phyloP scores from a whole-genome alignment of 2,888 invertebrate genomes.

The Neoscelio sp. region DNA sequence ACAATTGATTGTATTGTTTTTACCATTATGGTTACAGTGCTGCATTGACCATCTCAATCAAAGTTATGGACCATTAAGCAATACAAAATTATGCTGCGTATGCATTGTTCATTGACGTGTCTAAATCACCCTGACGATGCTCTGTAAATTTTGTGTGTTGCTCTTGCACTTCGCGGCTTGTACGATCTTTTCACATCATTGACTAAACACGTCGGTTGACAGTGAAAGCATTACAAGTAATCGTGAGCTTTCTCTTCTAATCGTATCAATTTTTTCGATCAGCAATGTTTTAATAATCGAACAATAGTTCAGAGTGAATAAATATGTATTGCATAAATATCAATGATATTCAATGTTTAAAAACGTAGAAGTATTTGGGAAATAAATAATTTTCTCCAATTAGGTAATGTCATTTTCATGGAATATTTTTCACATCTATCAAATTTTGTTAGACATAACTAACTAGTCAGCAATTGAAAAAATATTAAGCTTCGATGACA shows the following conservation, averaged over 20 bases:
- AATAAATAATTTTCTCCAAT: too few species aligned
- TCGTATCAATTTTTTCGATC: slow-evolving; percentile 38
- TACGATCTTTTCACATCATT: slow-evolving; percentile 81
- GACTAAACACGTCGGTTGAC: slow-evolving; percentile 68
- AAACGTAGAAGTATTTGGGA: neutral
- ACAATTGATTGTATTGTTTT: slow-evolving; percentile 56
- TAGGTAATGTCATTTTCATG: too few species aligned
- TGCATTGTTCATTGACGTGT: slow-evolving; percentile 72
- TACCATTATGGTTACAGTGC: slow-evolving; percentile 69
- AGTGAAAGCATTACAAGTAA: slow-evolving; percentile 28
- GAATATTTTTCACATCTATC: too few species aligned
- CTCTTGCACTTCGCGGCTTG: slow-evolving; percentile 61
- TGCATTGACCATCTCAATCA: slow-evolving; percentile 80
- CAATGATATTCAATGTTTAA: too few species aligned
- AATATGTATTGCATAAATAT: slow-evolving; percentile 18
- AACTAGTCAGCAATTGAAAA: too few species aligned
- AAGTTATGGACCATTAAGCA: slow-evolving; percentile 81
- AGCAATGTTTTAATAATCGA: slow-evolving; percentile 37
- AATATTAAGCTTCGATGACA: too few species aligned
- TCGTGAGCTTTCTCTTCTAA: slow-evolving; percentile 23
- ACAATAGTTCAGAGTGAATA: neutral
- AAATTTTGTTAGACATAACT: too few species aligned
- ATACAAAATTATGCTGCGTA: slow-evolving; percentile 80
- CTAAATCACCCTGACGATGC: slow-evolving; percentile 64
- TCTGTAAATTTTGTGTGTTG: slow-evolving; percentile 49